Evolutionary conservation across 1,140 invertebrate species (phyloP).

Genomic region (Arctopsyche grandis): DNA sequence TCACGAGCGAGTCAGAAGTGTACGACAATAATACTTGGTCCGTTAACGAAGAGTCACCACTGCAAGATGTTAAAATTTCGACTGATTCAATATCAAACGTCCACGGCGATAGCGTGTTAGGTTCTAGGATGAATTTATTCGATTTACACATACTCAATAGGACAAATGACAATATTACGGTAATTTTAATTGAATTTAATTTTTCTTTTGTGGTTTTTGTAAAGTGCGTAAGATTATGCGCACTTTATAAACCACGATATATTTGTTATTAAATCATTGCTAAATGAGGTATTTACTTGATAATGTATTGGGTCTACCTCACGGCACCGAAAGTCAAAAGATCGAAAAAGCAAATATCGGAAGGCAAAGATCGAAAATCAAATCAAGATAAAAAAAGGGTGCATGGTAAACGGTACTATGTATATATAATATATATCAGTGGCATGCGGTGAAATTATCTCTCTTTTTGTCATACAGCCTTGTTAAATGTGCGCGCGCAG

Average conservation of each 20-base stretch:
- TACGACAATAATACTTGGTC: constrained; percentile 56
- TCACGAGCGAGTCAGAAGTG: constrained; percentile 55
- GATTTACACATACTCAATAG: constrained; percentile 38
- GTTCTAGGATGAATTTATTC: constrained; percentile 44
- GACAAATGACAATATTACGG: constrained; percentile 12
- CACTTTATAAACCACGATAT: too few species aligned
- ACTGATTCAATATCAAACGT: neutral
- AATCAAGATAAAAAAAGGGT: too few species aligned
- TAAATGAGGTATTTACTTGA: neutral
- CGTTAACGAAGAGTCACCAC: constrained; percentile 51
- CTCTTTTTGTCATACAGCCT: too few species aligned
- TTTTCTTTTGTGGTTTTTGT: constrained; percentile 28
- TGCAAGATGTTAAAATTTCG: neutral
- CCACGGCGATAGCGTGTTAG: constrained; percentile 14
- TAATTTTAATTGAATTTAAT: constrained; percentile 30
- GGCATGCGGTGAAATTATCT: too few species aligned
- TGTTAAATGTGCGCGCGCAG: too few species aligned
- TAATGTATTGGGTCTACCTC: neutral
- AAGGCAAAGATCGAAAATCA: too few species aligned
- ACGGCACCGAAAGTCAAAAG: too few species aligned
- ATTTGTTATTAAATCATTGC: too few species aligned
- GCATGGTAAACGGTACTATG: too few species aligned
- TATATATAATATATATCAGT: too few species aligned
- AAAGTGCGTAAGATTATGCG: constrained; percentile 33
- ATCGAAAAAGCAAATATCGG: too few species aligned